Evolutionary conservation across 2,113 vertebrate genomes (phyloP), one percentile per base, ranked within the genome.

Genomic region (Nestor notabilis): DNA sequence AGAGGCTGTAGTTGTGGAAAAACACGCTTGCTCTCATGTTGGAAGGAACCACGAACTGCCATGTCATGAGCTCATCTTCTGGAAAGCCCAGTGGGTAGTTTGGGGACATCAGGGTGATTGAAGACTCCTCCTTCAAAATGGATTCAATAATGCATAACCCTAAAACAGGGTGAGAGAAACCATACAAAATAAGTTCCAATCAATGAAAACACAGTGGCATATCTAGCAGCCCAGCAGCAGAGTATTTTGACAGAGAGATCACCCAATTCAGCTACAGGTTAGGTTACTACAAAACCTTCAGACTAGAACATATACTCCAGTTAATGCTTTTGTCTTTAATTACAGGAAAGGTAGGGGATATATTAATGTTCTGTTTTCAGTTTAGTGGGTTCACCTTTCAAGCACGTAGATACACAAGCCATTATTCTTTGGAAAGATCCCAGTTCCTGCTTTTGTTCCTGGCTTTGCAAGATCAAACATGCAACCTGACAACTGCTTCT

Each of bases 41-140:
- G 8, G 95, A 84, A 1, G 99, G 99, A 24, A 99, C 43, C 3
- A 90, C 77, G 35, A 99, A 99, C 90, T 98, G 97, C 99, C 99
- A 99, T 0, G 97, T 98, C 98, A 99, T 99, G 72, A 98, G 98
- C 75, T 99, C 97, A 0, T 98, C 96, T 60, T 98, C 96, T 1
- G 99, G 99, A 65, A 99, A 99, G 44, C 97, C 97, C 1, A 4
- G 11, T 0, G 98, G 98, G 64, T 99, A 99, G 97, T 99, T 99
- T 31, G 99, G 97, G 2, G 99, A 98, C 97, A 98, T 97, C 85
- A 99, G 97, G 17, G 97, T 98, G 1, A 98, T 81, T 5, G 98
- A 88, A 17, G 98, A 98, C 17, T 98, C 98, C 4, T 79, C 96
- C 8, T 98, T 98, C 23, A 99, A 98, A 69, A 96, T 90, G 8